A percentile compares a stretch with the other conserved stretches of the same genome.
Conservation (phyloP, 2,797 vertebrate species). For the Mionectes olivaceus region DNA sequence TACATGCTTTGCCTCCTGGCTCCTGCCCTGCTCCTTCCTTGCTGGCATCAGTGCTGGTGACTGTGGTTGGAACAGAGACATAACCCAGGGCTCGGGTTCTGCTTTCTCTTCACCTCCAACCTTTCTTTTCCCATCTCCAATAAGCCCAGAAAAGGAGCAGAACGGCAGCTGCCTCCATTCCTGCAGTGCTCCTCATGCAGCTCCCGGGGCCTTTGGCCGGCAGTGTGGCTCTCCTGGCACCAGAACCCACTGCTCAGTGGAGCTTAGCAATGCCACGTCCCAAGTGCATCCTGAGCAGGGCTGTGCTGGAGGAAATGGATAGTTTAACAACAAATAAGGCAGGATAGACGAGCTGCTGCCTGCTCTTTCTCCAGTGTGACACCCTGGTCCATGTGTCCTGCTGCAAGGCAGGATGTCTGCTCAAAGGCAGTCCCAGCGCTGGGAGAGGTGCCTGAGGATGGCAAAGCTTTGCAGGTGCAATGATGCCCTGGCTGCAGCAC, state of each 20-base stretch:
- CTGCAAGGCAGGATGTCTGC: rapidly evolving
- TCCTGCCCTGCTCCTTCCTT: neutral
- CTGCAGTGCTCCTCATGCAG: rapidly evolving
- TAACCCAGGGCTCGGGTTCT: neutral
- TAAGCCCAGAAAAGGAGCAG: neutral
- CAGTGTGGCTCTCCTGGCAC: neutral
- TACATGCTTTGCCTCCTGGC: neutral
- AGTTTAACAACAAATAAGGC: neutral
- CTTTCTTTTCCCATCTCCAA: neutral
- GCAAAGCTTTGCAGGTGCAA: neutral
- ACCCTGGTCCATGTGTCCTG: rapidly evolving
- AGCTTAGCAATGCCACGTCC: neutral
- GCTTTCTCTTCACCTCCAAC: neutral
- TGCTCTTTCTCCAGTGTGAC: neutral
- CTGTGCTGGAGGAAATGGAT: neutral
- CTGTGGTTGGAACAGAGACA: neutral
- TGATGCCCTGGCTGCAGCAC: neutral
- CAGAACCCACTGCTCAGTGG: rapidly evolving
- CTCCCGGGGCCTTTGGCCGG: rapidly evolving
- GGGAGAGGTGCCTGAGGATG: neutral
- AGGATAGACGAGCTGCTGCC: neutral
- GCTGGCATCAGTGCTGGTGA: neutral
- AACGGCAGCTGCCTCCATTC: rapidly evolving
- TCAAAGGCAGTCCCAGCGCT: neutral
- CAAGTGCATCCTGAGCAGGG: neutral